Evolutionary conservation across 2,888 invertebrate species (phyloP).

Genomic region (Amphiduros pacificus): DNA sequence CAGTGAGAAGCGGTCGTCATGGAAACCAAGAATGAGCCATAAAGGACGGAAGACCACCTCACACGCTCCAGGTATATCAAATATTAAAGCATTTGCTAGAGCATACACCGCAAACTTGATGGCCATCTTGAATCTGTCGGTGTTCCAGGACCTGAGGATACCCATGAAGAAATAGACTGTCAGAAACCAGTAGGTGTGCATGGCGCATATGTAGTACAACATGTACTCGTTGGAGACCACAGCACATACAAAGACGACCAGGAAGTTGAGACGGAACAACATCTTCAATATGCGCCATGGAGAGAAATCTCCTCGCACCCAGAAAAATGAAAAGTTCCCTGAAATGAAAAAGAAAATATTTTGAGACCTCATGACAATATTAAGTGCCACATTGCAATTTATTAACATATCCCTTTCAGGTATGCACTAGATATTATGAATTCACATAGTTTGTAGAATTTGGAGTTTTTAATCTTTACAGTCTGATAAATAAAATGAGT

Average conservation of each 20-base stretch:
- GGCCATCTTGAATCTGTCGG: conserved; percentile 36
- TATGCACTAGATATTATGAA: too few species aligned
- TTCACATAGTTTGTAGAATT: too few species aligned
- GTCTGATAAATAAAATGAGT: too few species aligned
- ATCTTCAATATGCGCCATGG: conserved; percentile 43
- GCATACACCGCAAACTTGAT: conserved; percentile 39
- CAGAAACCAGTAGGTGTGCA: conserved; percentile 52
- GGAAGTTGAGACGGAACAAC: conserved; percentile 49
- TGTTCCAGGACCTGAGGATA: conserved; percentile 37
- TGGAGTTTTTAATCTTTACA: too few species aligned
- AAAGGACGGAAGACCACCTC: conserved; percentile 37
- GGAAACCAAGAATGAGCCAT: conserved; percentile 34
- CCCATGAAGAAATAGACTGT: conserved; percentile 43
- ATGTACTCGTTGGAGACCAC: conserved; percentile 44
- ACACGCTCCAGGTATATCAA: conserved; percentile 37
- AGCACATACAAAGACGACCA: conserved; percentile 38
- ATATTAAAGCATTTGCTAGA: conserved; percentile 36
- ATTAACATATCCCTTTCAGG: too few species aligned
- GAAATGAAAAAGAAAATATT: conserved; percentile 21
- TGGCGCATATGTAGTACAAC: conserved; percentile 50
- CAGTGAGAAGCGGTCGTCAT: conserved; percentile 30
- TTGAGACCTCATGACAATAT: too few species aligned
- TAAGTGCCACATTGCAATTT: too few species aligned
- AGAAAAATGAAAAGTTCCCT: conserved; percentile 52
- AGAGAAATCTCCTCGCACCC: conserved; percentile 42